phyloP scores from a whole-genome alignment of 2,888 invertebrate species.

The Ochlodes sylvanus region DNA sequence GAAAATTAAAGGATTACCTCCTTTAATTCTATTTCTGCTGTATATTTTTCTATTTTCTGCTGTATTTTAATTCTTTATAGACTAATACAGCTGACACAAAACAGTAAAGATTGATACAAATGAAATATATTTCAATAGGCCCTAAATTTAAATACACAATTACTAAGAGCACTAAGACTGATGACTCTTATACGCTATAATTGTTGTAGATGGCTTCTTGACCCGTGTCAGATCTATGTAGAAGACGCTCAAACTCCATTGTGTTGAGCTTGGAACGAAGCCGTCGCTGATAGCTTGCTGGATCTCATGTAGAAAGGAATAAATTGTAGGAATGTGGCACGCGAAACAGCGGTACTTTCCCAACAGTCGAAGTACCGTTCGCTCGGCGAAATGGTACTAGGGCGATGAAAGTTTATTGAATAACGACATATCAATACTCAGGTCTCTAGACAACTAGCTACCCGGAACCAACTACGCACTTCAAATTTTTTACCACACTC shows the following conservation, averaged over 20 bases:
- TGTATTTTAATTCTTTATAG: no score
- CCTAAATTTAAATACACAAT: no score
- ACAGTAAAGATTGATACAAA: no score
- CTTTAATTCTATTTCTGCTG: no score
- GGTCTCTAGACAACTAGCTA: not conserved
- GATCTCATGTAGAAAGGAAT: slow-evolving; percentile 27
- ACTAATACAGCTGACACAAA: no score
- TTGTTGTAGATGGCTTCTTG: not conserved
- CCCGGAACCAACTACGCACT: slow-evolving; percentile 37
- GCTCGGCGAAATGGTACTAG: slow-evolving; percentile 62
- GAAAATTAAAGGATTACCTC: no score
- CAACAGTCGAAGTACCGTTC: slow-evolving; percentile 61
- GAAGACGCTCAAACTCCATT: not conserved
- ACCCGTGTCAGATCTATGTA: not conserved
- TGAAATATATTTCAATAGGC: no score
- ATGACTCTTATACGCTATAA: no score
- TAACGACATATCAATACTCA: slow-evolving; percentile 41
- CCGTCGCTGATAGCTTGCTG: slow-evolving; percentile 17
- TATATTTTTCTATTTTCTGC: no score
- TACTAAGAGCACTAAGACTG: no score
- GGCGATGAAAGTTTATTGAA: slow-evolving; percentile 66
- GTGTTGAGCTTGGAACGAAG: not conserved
- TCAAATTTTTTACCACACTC: slow-evolving; percentile 49
- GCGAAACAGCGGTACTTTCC: slow-evolving; percentile 76
- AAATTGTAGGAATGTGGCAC: slow-evolving; percentile 56